phyloP scores from a whole-genome alignment of 2,797 vertebrate species.

The Apogon talboti region DNA sequence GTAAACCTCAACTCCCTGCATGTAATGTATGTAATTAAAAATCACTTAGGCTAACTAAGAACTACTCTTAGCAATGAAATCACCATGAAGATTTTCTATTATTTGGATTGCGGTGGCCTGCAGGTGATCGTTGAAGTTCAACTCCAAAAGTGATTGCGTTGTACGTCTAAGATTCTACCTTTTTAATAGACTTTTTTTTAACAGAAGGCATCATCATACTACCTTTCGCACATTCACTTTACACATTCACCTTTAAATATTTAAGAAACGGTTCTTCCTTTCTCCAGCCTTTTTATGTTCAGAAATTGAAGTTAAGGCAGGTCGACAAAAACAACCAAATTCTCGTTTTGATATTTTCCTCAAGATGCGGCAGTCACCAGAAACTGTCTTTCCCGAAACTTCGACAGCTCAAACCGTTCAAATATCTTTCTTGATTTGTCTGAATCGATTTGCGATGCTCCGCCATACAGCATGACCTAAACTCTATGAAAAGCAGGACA shows the following conservation, averaged over 20 bases:
- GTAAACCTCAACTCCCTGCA: constrained; percentile 58
- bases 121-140: constrained; percentile 28
- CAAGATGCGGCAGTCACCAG: not conserved
- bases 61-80: constrained; percentile 47
- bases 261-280: not conserved
- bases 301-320: constrained; percentile 10
- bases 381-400: constrained; percentile 18
- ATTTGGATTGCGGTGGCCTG: constrained; percentile 23
- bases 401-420: constrained; percentile 16
- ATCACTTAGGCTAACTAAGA: constrained; percentile 65
- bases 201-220: not conserved
- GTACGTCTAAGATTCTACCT: not conserved
- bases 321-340: not conserved
- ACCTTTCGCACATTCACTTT: not conserved
- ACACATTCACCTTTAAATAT: not conserved
- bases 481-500: constrained; percentile 70
- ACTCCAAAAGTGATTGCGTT: not conserved
- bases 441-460: constrained; percentile 62
- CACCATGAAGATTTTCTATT: constrained; percentile 25
- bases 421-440: constrained; percentile 44
- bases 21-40: constrained; percentile 60
- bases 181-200: not conserved
- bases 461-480: constrained; percentile 65
- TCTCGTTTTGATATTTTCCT: constrained; percentile 12
- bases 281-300: not conserved